phyloP scores from a whole-genome alignment of 2,888 invertebrate genomes.

The Tipula unca region DNA sequence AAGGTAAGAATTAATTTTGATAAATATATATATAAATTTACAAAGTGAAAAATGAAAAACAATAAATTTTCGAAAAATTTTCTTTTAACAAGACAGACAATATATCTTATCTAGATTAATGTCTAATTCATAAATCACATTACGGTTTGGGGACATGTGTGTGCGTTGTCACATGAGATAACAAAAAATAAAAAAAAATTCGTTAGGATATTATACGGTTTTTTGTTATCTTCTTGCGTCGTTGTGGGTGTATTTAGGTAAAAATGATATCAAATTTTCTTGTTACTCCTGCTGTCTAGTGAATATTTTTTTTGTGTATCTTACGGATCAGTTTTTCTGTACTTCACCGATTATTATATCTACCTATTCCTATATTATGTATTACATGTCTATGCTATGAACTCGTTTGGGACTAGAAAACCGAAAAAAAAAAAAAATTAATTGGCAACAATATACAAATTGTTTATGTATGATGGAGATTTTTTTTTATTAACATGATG shows the following conservation, averaged over 20 bases:
- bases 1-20: conserved; percentile 33
- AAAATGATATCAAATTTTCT: background rate
- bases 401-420: background rate
- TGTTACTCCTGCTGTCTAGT: background rate
- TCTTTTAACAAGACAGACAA: background rate
- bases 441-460: background rate
- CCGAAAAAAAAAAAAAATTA: background rate
- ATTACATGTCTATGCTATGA: background rate
- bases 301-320: background rate
- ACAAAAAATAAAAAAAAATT: background rate
- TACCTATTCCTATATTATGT: background rate
- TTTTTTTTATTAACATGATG: background rate
- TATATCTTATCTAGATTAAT: conserved; percentile 8
- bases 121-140: conserved; percentile 14
- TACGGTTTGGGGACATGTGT: background rate
- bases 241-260: conserved; percentile 1
- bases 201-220: background rate
- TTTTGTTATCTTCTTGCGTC: background rate
- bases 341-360: background rate
- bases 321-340: background rate
- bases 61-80: background rate
- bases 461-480: background rate
- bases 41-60: background rate
- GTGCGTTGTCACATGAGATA: background rate
- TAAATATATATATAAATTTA: background rate